Percentiles rank a stretch among this genome's conserved stretches.
These are phyloP conservation scores for Hexactinellida sp. DNA, from an alignment of 37 sponge, comb jelly and placozoan genomes.

Conservation along the genomic window DNA sequence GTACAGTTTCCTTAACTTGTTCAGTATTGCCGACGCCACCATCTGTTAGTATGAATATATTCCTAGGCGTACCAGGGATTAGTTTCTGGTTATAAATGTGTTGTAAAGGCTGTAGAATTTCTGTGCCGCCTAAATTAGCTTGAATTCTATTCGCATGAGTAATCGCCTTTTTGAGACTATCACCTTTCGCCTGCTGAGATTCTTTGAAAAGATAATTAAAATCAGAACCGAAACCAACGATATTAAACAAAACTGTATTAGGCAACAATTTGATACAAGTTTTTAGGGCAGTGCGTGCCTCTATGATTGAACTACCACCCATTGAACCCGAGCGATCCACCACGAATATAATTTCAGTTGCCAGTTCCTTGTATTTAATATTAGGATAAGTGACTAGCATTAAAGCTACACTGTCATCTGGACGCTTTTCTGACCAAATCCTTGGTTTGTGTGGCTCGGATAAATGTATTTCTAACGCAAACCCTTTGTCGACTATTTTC, in stretches of 20 bases:
- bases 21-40: conserved; percentile 42
- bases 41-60: conserved; percentile 52
- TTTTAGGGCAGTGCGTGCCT: conserved; percentile 31
- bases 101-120: conserved; percentile 38
- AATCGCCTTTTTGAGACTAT: conserved; percentile 31
- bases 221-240: conserved; percentile 46
- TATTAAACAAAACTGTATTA: conserved; percentile 46
- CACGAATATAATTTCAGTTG: conserved; percentile 49
- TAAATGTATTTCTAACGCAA: not conserved
- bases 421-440: not conserved
- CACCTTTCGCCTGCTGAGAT: conserved; percentile 28
- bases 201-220: conserved; percentile 28
- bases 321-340: conserved; percentile 59
- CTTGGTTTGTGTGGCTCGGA: not conserved
- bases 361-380: not conserved
- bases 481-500: not conserved
- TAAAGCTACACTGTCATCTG: not conserved
- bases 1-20: conserved; percentile 26
- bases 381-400: conserved; percentile 10
- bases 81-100: conserved; percentile 27
- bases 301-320: conserved; percentile 33
- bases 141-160: conserved; percentile 21
- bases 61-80: conserved; percentile 19
- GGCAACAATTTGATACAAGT: conserved; percentile 48
- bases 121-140: conserved; percentile 55